Evolutionary conservation across 2,113 vertebrate genomes (phyloP), one percentile per base, ranked within the genome.

Genomic region (Dicrurus megarhynchus): DNA sequence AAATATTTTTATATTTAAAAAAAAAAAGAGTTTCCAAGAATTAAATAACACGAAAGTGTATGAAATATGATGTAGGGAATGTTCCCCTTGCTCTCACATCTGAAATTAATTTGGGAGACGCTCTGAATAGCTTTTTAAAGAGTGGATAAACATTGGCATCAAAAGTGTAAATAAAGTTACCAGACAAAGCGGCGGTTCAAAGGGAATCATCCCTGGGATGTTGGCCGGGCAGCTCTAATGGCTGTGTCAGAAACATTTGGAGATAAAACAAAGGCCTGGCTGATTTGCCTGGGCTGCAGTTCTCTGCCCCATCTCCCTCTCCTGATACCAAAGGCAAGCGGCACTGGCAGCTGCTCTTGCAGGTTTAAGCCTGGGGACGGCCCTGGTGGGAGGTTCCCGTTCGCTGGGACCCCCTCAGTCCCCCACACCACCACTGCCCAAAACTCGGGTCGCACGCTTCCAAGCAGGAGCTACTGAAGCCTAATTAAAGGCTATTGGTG

Each of bases 71-170:
- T 96, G 96, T 96, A 94, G 93, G 90, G 95, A 97, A 96, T 91
- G 85, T 96, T 96, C 91, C 64, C 84, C 70, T 83, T 85, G 76
- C 95, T 95, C 91, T 95, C 92, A 95, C 95, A 97, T 97, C 96
- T 97, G 96, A 95, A 95, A 90, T 97, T 96, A 95, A 97, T 97
- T 97, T 97, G 88, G 80, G 94, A 97, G 93, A 95, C 61, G 7
- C 70, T 82, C 94, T 95, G 96, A 97, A 97, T 96, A 73, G 76
- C 94, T 96, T 96, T 96, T 90, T 94, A 96, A 96, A 95, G 97
- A 93, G 94, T 95, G 93, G 78, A 97, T 97, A 97, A 97, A 97
- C 96, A 97, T 92, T 97, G 97, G 97, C 97, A 97, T 97, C 89
- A 73, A 95, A 95, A 95, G 94, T 96, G 93, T 97, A 97, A 97